Evolutionary conservation across 1,140 invertebrate genomes (phyloP), one percentile per base, ranked within the genome.

Genomic region (Conopomorpha cramerella): DNA sequence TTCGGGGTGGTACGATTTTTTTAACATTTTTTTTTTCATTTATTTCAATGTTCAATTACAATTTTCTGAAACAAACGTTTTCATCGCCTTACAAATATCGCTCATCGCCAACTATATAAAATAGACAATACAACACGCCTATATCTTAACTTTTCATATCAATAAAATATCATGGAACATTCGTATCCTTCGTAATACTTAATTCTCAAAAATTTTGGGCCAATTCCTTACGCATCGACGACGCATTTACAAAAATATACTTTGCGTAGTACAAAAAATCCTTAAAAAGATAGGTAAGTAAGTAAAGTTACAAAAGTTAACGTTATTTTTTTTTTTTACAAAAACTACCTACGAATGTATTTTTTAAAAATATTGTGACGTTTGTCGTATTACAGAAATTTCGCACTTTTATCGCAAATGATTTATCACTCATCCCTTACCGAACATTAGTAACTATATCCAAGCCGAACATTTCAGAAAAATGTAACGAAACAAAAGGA

Each of bases 51-150:
- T 67, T 72, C 73, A 70, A 71, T 76, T 76, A 76, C 68, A 76
- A 68, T 76, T 76, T 76, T 73, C 68, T 66, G 71, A 73, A 76
- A 76, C 68, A 76, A 73, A 49, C 67, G 67, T 73, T 14, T 19
- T 25, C 8, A 11, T 70, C 45, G 64, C 30, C 34, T 51, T 68
- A 72, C 35, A n/a, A n/a, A n/a, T n/a, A n/a, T 61, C 60, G 58
- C 55, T 55, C 64, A 61, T 64, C 55, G 57, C 71, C 66, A 73
- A 71, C 68, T 52, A 66, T 72, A 76, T 55, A 70, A 68, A 61
- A 74, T 68, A 72, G 62, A 72, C 67, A 70, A 63, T 72, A 70
- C 67, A 70, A 62, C 59, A 66, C 66, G 71, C 66, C n/a, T n/a
- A n/a, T n/a, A n/a, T n/a, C n/a, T n/a, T n/a, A n/a, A n/a, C n/a